phyloP scores from a whole-genome alignment of 2,888 invertebrate species.

The Oxystoma pomonae region DNA sequence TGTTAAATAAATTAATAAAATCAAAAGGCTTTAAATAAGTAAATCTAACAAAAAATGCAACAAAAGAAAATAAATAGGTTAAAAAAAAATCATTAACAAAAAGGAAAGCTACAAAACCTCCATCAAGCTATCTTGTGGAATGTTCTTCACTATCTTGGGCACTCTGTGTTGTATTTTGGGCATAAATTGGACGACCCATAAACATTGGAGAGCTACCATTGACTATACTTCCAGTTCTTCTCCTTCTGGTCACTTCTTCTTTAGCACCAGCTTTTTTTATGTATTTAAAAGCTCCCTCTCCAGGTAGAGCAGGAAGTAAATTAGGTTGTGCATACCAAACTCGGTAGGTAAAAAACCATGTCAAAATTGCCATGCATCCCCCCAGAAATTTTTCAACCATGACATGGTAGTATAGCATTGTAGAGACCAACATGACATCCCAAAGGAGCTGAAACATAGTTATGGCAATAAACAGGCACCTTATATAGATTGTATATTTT shows the following conservation, averaged over 20 bases:
- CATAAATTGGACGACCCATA: constrained; percentile 77
- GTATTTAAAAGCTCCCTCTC: constrained; percentile 76
- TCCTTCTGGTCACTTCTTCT: constrained; percentile 42
- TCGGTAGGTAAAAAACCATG: constrained; percentile 89
- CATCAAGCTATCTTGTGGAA: not conserved
- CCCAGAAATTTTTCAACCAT: constrained; percentile 94
- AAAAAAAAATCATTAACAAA: too few species aligned
- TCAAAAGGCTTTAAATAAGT: too few species aligned
- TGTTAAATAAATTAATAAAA: too few species aligned
- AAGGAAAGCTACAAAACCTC: too few species aligned
- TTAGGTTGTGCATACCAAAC: constrained; percentile 67
- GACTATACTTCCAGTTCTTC: constrained; percentile 48
- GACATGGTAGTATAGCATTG: constrained; percentile 92
- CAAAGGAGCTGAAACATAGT: constrained; percentile 80
- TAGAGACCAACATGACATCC: constrained; percentile 92
- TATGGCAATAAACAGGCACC: constrained; percentile 72
- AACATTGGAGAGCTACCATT: constrained; percentile 54
- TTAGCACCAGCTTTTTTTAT: constrained; percentile 52
- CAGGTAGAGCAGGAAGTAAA: constrained; percentile 65
- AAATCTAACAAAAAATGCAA: too few species aligned
- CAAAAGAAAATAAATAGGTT: too few species aligned
- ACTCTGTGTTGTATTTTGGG: constrained; percentile 11
- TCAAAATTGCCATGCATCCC: constrained; percentile 78
- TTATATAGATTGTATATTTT: constrained; percentile 76
- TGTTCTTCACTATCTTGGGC: constrained; percentile 11